These are phyloP conservation scores for Leptinotarsa texana DNA, from an alignment of 1,140 invertebrate genomes.

Conservation along the genomic window DNA sequence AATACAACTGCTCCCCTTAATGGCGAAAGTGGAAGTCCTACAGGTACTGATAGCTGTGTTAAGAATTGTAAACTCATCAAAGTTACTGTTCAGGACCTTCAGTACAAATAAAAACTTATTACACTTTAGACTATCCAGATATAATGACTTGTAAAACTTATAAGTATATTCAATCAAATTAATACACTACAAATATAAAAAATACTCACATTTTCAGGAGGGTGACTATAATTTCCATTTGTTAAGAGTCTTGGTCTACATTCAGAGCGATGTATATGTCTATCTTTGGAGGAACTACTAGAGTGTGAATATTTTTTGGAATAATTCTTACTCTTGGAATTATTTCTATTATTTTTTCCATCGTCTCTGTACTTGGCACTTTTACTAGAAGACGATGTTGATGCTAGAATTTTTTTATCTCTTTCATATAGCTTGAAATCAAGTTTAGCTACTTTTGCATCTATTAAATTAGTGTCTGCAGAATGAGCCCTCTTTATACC, in stretches of 20 bases:
- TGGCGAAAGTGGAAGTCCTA: too few relatives aligned
- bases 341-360: constrained; percentile 33
- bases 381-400: constrained; percentile 31
- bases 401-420: constrained; percentile 30
- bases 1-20: too few relatives aligned
- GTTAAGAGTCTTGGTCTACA: constrained; percentile 45
- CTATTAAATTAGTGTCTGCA: constrained; percentile 34
- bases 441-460: constrained; percentile 41
- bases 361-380: constrained; percentile 35
- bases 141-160: too few relatives aligned
- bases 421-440: constrained; percentile 39
- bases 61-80: too few relatives aligned
- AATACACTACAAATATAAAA: too few relatives aligned
- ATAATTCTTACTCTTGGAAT: constrained; percentile 36
- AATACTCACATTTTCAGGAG: constrained; percentile 50
- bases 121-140: too few relatives aligned
- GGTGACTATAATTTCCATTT: constrained; percentile 52
- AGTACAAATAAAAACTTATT: too few relatives aligned
- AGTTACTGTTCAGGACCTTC: too few relatives aligned
- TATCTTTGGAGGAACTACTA: constrained; percentile 32
- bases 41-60: too few relatives aligned
- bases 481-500: constrained; percentile 41
- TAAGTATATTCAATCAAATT: too few relatives aligned
- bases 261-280: constrained; percentile 29
- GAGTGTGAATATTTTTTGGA: constrained; percentile 35